A percentile compares a stretch with the other conserved stretches of the same genome.
Evolutionary conservation across 2,888 invertebrate species (phyloP).

Genomic region (Taenaris catops): DNA sequence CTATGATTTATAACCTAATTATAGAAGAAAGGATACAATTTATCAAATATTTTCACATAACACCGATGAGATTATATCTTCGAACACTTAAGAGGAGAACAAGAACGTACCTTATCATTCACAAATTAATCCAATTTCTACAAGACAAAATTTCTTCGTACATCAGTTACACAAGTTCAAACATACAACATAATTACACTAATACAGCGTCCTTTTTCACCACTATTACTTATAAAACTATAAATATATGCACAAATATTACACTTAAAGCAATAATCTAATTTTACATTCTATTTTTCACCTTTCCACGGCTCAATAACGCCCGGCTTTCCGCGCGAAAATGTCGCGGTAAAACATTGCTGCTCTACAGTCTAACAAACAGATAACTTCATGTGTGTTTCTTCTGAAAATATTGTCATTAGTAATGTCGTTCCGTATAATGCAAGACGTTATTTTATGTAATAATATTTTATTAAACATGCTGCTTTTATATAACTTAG

Average conservation of each 20-base stretch:
- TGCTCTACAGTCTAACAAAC: constrained; percentile 44
- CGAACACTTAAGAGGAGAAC: constrained; percentile 30
- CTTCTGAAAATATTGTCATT: constrained; percentile 66
- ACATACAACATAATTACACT: constrained; percentile 39
- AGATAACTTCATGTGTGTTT: constrained; percentile 75
- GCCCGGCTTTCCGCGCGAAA: constrained; percentile 81
- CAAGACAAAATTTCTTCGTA: constrained; percentile 48
- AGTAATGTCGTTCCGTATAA: constrained; percentile 34
- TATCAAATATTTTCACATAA: constrained; percentile 20
- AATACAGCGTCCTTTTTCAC: constrained; percentile 27
- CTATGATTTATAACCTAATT: constrained; percentile 73
- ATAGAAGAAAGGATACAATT: constrained; percentile 37
- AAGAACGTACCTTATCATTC: constrained; percentile 73
- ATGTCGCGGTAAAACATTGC: constrained; percentile 76
- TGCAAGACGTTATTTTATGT: constrained; percentile 25
- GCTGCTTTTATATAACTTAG: too few relatives aligned
- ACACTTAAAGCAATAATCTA: constrained; percentile 31
- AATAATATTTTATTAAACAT: too few relatives aligned
- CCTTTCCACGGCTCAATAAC: constrained; percentile 77
- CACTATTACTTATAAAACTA: constrained; percentile 30
- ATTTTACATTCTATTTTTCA: constrained; percentile 53
- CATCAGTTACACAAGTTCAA: constrained; percentile 42
- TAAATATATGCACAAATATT: constrained; percentile 22
- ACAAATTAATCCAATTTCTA: constrained; percentile 60
- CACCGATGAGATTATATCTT: constrained; percentile 31